phyloP scores from a whole-genome alignment of 2,113 vertebrate genomes.

The Mionectes macconnelli region DNA sequence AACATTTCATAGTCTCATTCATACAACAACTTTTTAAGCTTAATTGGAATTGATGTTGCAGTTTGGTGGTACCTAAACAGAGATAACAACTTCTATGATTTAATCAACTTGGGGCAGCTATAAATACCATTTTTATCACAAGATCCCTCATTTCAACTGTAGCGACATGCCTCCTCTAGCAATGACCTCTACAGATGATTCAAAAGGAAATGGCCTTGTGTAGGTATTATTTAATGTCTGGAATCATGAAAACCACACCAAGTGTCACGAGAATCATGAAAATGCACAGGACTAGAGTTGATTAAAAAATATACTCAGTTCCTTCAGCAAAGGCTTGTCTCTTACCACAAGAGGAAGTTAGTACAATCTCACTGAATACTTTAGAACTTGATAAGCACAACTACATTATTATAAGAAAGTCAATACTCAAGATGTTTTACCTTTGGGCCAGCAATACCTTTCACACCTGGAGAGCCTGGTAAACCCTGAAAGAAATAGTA shows the following conservation, averaged over 20 bases:
- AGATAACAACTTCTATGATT: background rate
- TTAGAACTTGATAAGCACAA: background rate
- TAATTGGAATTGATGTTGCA: background rate
- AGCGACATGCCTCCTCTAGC: background rate
- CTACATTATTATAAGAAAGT: background rate
- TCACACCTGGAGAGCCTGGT: constrained; percentile 86
- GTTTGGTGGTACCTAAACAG: background rate
- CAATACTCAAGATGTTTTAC: constrained; percentile 61
- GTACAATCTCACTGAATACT: background rate
- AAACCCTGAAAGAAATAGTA: constrained; percentile 81
- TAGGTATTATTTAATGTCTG: background rate
- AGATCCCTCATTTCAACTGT: background rate
- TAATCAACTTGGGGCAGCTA: background rate
- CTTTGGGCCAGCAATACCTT: constrained; percentile 86
- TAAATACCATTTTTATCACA: background rate
- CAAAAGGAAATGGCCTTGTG: background rate
- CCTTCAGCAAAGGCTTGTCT: background rate
- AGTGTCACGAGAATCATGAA: background rate
- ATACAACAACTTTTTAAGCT: background rate
- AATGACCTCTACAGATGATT: background rate
- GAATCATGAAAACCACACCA: background rate
- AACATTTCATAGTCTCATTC: background rate
- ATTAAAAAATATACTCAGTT: background rate
- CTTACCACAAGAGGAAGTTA: background rate
- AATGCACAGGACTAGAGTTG: background rate